phyloP scores from a whole-genome alignment of 23 tunicate genomes.

The Halocynthia aurantium region DNA sequence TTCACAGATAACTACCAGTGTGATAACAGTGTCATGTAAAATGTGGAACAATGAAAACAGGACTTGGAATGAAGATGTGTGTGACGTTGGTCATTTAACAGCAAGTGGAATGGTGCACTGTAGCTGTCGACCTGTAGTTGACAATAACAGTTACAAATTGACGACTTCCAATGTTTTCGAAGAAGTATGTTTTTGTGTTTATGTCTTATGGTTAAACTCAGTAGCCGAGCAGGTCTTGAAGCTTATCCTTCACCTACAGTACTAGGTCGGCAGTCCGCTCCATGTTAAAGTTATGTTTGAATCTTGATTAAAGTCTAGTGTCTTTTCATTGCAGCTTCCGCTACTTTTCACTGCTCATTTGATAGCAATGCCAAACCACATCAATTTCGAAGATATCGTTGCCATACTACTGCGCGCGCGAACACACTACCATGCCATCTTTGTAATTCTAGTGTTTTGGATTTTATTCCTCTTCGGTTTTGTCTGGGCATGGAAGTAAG shows the following conservation, averaged over 20 bases:
- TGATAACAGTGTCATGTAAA: constrained; percentile 30
- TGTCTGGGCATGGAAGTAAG: constrained; percentile 62
- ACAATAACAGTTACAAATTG: not conserved
- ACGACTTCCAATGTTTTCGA: no score
- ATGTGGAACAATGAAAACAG: constrained; percentile 18
- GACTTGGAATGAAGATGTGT: constrained; percentile 21
- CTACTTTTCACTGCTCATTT: constrained; percentile 46
- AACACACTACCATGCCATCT: constrained; percentile 20
- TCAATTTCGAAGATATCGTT: constrained; percentile 26
- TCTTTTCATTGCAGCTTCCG: constrained; percentile 28
- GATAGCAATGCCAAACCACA: constrained; percentile 44
- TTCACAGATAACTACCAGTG: constrained; percentile 16
- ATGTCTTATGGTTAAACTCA: no score
- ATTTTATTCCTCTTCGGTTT: constrained; percentile 35
- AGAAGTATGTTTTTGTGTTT: no score
- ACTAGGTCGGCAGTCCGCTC: no score
- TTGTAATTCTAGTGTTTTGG: constrained; percentile 27
- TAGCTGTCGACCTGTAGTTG: not conserved
- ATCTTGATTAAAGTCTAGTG: not conserved
- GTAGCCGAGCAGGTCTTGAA: no score
- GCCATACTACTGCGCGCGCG: constrained; percentile 20
- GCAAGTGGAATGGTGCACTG: constrained; percentile 24
- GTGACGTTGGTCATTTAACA: constrained; percentile 19
- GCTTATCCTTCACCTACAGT: no score
- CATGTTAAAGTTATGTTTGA: not conserved